phyloP scores from a whole-genome alignment of 2,797 vertebrate genomes.

The Falco cherrug region DNA sequence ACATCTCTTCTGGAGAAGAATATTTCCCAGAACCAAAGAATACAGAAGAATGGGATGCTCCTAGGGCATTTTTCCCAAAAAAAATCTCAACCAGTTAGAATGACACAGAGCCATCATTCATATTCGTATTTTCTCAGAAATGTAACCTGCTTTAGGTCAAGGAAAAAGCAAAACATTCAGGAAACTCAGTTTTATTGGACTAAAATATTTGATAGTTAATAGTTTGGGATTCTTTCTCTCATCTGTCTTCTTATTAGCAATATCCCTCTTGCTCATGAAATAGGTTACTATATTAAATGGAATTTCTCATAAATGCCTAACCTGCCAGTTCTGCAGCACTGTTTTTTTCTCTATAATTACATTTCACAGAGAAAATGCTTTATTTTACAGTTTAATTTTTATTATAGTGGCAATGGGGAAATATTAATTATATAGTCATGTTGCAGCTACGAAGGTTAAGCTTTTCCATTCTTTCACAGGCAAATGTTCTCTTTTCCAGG shows the following conservation, averaged over 20 bases:
- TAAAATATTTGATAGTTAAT: neutral
- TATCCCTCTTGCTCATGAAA: neutral
- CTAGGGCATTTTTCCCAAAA: neutral
- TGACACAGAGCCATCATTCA: accelerated
- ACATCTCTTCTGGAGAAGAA: neutral
- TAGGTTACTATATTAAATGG: neutral
- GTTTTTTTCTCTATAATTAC: neutral
- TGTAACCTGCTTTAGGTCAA: neutral
- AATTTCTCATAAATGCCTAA: neutral
- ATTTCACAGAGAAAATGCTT: neutral
- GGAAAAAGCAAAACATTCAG: neutral
- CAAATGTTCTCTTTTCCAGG: neutral
- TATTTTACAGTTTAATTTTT: conserved; percentile 14
- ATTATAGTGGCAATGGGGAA: neutral
- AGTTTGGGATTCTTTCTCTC: neutral
- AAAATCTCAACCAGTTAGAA: neutral
- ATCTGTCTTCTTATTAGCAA: neutral
- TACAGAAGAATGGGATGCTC: neutral
- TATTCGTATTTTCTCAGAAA: neutral
- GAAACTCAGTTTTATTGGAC: neutral
- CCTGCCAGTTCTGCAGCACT: neutral
- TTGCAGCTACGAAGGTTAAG: neutral
- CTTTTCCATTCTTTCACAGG: neutral
- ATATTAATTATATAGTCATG: conserved; percentile 9
- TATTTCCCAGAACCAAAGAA: neutral